Evolutionary conservation across 2,888 invertebrate genomes (phyloP).

Genomic region (Tinea semifulvella): DNA sequence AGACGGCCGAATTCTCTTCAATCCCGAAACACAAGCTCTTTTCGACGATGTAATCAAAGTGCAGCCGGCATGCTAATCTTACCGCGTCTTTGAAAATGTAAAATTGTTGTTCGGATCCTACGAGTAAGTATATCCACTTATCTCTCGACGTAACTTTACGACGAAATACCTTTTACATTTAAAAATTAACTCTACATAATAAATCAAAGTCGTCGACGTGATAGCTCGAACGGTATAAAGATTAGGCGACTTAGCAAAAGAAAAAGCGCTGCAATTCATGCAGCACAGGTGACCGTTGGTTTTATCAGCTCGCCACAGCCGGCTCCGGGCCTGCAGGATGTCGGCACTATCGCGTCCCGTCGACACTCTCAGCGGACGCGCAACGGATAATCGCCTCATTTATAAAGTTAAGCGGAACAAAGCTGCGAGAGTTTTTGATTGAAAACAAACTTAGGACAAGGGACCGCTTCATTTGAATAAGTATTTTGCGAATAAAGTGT

Average conservation of each 20-base stretch:
- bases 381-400: constrained; percentile 63
- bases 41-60: constrained; percentile 52
- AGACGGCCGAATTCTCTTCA: constrained; percentile 33
- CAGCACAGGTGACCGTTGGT: constrained; percentile 60
- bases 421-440: constrained; percentile 66
- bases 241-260: constrained; percentile 54
- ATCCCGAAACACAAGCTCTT: constrained; percentile 25
- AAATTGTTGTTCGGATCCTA: constrained; percentile 6
- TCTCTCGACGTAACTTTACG: neutral
- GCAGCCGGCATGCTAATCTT: constrained; percentile 58
- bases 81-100: constrained; percentile 25
- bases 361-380: constrained; percentile 19
- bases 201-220: constrained; percentile 40
- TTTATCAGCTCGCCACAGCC: constrained; percentile 47
- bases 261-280: constrained; percentile 64
- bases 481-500: constrained; percentile 67
- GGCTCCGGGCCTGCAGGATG: constrained; percentile 19
- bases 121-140: neutral
- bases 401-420: constrained; percentile 66
- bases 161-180: neutral
- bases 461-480: constrained; percentile 68
- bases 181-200: constrained; percentile 37
- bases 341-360: constrained; percentile 13
- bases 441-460: constrained; percentile 65
- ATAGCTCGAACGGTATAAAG: constrained; percentile 53